These are phyloP conservation scores for Heliconius congener DNA, from an alignment of 1,140 invertebrate species.

Conservation along the genomic window DNA sequence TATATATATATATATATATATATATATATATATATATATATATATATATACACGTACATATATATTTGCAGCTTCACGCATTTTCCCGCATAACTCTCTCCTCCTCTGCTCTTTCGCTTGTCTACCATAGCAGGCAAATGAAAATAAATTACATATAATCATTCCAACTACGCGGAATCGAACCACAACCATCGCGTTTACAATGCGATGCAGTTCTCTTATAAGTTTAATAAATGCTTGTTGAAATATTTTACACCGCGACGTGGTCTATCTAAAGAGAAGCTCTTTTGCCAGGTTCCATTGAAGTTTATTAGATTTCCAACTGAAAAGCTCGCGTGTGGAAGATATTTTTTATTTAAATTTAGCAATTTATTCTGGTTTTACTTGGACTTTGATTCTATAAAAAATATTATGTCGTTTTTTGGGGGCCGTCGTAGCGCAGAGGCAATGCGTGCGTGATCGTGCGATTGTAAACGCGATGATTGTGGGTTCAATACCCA, in stretches of 20 bases:
- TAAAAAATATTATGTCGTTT: too few relatives aligned
- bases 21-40: too few relatives aligned
- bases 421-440: too few relatives aligned
- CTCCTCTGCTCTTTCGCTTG: too few relatives aligned
- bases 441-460: too few relatives aligned
- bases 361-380: background rate
- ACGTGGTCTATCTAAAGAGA: background rate
- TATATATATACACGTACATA: too few relatives aligned
- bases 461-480: too few relatives aligned
- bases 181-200: background rate
- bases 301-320: constrained; percentile 9
- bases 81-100: background rate
- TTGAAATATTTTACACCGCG: constrained; percentile 4
- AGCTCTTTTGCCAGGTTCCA: constrained; percentile 5
- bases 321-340: background rate
- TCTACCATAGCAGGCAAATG: too few relatives aligned
- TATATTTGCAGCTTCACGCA: background rate
- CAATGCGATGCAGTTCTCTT: background rate
- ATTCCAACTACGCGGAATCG: too few relatives aligned
- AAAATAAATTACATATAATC: too few relatives aligned
- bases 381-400: background rate
- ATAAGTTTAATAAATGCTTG: background rate
- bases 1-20: too few relatives aligned
- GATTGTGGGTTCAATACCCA: too few relatives aligned
- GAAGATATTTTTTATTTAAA: background rate